Evolutionary conservation across 2,113 vertebrate genomes (phyloP), one percentile per base, ranked within the genome.

Genomic region (Zeus faber): DNA sequence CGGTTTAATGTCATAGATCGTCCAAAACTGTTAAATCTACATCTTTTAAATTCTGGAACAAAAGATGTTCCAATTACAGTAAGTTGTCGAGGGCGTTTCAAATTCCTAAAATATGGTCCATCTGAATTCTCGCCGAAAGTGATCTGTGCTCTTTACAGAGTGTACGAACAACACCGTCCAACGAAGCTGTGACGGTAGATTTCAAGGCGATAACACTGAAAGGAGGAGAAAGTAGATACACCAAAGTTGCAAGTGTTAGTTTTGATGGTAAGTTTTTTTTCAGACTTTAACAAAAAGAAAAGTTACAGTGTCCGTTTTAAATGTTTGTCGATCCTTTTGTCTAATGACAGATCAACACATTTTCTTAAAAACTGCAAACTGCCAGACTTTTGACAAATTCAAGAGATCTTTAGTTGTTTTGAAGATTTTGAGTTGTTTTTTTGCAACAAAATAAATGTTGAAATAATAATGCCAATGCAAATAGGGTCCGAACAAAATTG

Each of bases 51-150:
- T 94, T 98, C 96, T 72, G 97, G 97, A 91, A 74, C 92, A 85
- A 98, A 98, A 92, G 96, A 99, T 80, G 96, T 98, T 80, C 94
- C 94, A 50, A 98, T 99, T 67, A 99, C 96, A 63, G 97, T 99
- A 90, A 79, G 93, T 88, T 1, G 37, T 21, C 13, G 50, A 24
- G 14, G 5, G n/a, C n/a, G 26, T 48, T 3, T 17, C 45, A 5
- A 1, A 0, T 11, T 2, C 27, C 48, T 6, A n/a, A 49, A 40
- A 18, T 3, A 9, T 9, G 1, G 2, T 8, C 3, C 5, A 3
- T 56, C 29, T 41, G 18, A 27, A 6, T n/a, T 4, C 9, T 16
- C 1, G 3, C 4, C 22, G 54, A 27, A 67, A 17, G 1, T 7
- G 0, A 10, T 25, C 0, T 1, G 22, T 21, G 52, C 2, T 58